phyloP scores from a whole-genome alignment of 2,888 invertebrate genomes.

The Campopleginae sp. region DNA sequence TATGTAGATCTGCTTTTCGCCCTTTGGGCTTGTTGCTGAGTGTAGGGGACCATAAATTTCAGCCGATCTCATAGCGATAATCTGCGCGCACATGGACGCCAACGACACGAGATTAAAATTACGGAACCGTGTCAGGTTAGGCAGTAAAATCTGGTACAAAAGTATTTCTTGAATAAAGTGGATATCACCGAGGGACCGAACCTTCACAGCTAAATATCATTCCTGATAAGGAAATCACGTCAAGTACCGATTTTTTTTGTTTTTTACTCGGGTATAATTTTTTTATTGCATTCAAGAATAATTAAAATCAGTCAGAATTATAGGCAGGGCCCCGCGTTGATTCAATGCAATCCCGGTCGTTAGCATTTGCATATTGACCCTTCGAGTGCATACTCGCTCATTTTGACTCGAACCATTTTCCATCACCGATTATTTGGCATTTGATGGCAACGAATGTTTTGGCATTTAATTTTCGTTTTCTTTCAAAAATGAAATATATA shows the following conservation, averaged over 20 bases:
- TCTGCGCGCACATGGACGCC: constrained; percentile 4
- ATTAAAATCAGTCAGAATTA: neutral
- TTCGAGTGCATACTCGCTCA: neutral
- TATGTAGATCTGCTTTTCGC: neutral
- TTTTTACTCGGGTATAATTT: neutral
- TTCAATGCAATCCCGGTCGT: neutral
- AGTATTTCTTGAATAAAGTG: constrained; percentile 17
- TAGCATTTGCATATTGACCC: neutral
- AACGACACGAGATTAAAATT: constrained; percentile 47
- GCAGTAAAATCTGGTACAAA: constrained; percentile 36
- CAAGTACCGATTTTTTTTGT: neutral
- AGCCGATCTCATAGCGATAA: constrained; percentile 11
- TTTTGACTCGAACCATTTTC: neutral
- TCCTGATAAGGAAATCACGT: neutral
- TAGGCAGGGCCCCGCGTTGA: neutral
- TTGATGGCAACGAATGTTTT: too few relatives aligned
- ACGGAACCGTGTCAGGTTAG: neutral
- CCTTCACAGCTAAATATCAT: neutral
- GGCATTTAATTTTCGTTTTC: too few relatives aligned
- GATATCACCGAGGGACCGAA: constrained; percentile 6
- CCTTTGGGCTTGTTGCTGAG: constrained; percentile 31
- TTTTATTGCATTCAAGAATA: neutral
- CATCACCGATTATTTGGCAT: too few relatives aligned
- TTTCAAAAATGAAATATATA: too few relatives aligned
- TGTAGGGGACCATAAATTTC: constrained; percentile 25